These are phyloP conservation scores for Zosterops lateralis DNA, from an alignment of 2,113 vertebrate genomes.

Conservation along the genomic window DNA sequence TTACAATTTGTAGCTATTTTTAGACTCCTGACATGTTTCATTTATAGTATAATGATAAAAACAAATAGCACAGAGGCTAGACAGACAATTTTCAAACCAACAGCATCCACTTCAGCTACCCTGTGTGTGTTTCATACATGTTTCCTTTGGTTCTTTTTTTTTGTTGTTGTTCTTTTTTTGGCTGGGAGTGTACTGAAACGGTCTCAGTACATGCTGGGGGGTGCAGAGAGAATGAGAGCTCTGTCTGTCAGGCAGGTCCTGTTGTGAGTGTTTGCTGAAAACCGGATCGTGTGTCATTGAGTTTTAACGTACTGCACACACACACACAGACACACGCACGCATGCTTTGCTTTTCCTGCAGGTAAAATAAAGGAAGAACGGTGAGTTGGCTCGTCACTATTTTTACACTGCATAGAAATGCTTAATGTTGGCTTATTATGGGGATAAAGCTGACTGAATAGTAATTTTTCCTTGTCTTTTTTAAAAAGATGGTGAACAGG, in stretches of 20 bases:
- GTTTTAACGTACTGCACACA: neutral
- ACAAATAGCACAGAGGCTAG: neutral
- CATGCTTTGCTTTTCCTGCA: neutral
- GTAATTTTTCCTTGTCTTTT: slow-evolving; percentile 35
- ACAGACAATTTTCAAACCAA: neutral
- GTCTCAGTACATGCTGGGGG: neutral
- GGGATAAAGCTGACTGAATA: slow-evolving; percentile 39
- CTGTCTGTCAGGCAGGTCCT: neutral
- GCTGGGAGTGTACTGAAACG: neutral
- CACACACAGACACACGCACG: neutral
- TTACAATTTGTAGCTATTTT: slow-evolving; percentile 58
- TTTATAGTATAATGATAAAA: slow-evolving; percentile 37
- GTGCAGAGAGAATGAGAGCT: neutral
- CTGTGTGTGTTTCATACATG: neutral
- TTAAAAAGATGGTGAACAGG: neutral
- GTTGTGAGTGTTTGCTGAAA: slow-evolving; percentile 3
- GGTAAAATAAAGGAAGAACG: slow-evolving; percentile 37
- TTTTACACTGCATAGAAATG: neutral
- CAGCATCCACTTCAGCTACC: neutral
- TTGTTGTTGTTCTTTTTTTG: neutral
- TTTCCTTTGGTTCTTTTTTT: neutral
- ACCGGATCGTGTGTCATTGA: neutral
- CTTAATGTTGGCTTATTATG: neutral
- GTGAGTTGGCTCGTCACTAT: neutral
- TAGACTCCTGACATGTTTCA: slow-evolving; percentile 39